These are phyloP conservation scores for Pygoscelis adeliae DNA, from an alignment of 2,113 vertebrate genomes.

Conservation along the genomic window DNA sequence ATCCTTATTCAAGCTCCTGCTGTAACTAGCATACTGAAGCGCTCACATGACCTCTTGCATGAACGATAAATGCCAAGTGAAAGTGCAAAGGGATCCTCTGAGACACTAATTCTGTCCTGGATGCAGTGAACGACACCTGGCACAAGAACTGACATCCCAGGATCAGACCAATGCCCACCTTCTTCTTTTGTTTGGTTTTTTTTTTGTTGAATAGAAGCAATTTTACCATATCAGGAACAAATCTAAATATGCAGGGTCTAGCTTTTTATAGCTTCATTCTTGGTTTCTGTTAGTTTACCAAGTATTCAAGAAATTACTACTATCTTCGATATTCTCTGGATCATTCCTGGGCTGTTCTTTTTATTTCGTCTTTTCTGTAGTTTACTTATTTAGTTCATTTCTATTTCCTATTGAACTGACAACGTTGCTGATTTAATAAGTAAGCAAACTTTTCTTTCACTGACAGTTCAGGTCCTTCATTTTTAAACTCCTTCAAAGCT, in stretches of 20 bases:
- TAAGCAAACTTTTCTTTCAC: neutral
- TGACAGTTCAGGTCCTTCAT: neutral
- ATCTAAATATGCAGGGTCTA: neutral
- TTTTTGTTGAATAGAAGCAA: neutral
- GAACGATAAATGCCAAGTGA: neutral
- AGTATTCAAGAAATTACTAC: neutral
- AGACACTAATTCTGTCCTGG: neutral
- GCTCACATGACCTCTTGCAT: fast-evolving
- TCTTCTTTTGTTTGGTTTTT: neutral
- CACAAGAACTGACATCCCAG: neutral
- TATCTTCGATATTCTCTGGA: neutral
- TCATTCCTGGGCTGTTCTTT: neutral
- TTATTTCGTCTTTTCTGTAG: neutral
- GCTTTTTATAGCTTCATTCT: neutral
- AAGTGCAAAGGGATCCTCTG: neutral
- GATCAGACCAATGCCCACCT: neutral
- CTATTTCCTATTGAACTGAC: neutral
- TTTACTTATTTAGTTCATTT: neutral
- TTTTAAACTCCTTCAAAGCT: neutral
- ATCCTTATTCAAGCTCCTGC: neutral
- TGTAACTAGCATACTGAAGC: neutral
- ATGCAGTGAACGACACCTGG: neutral
- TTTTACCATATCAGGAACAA: neutral
- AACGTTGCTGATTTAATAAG: neutral
- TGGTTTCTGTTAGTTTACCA: neutral